Base-by-base conservation (phyloP, 2,888 invertebrate species). In the Acanthopleura granulata region DNA sequence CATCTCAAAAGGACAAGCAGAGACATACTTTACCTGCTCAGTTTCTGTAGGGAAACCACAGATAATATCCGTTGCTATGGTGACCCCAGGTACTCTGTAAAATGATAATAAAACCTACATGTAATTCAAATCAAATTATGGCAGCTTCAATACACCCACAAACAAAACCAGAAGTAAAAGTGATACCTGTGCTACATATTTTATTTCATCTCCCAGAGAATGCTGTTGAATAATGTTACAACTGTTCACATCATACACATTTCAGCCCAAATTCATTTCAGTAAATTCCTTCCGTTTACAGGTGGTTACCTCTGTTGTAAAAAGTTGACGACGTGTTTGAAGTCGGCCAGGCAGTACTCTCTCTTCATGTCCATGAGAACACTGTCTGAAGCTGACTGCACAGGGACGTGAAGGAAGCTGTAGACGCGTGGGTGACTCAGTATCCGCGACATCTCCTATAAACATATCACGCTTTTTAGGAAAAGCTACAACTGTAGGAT, bases 31-130 rank as follows among this genome's bases (percentile, higher is more conserved):
- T 57, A 90, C 91, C 16, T 91, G 90, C 70, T 94, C 95, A 0
- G 96, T 97, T 92, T 99, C 99, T 0, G 97, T 97, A 0, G 99
- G 99, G 91, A 99, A 99, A 0, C 99, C 99, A 90, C 98, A 98
- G 86, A 99, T 99, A 70, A 99, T 95, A 89, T 99, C 99, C 0
- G 99, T 99, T 0, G 98, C 98, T 86, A 99, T 96, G 18, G 97
- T 98, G 73, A 98, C 93, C 1, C 95, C 96, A 0, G 95, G 94
- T 0, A 99, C 96, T 80, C 96, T 96, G 90, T 50, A 89, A 78
- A 71, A 69, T 30, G 62, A 76, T 74, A 70, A 62, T n/a, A 69
- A 40, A 40, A 9, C 4, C 40, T 9, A 40, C 3, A 40, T 40
- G 40, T 6, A 40, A 40, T 40, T 40, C 3, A 40, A 6, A 3